These are phyloP conservation scores for Limnothrissa miodon DNA, from an alignment of 2,113 vertebrate genomes.

Conservation along the genomic window DNA sequence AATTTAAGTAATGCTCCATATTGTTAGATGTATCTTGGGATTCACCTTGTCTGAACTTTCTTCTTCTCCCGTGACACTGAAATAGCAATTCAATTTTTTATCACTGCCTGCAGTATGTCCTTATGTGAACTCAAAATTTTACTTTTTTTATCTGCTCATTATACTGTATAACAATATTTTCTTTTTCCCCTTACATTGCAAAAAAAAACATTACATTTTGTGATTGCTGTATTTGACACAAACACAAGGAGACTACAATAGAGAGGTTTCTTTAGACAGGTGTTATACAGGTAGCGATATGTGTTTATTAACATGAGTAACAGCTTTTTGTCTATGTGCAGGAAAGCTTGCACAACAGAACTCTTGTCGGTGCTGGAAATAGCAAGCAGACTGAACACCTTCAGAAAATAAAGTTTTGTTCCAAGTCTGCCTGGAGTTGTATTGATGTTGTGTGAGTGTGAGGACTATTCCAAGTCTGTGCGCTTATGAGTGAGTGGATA, in stretches of 20 bases:
- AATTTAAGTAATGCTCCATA: background rate
- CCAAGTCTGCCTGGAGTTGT: background rate
- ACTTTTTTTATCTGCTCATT: background rate
- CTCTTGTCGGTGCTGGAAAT: background rate
- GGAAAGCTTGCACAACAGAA: background rate
- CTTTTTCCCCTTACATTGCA: background rate
- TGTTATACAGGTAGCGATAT: too few relatives aligned
- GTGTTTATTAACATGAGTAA: background rate
- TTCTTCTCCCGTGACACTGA: background rate
- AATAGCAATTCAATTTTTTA: background rate
- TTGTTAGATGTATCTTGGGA: background rate
- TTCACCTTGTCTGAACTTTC: conserved; percentile 18
- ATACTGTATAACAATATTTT: background rate
- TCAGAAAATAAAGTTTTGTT: too few relatives aligned
- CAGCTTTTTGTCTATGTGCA: background rate
- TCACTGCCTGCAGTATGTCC: background rate
- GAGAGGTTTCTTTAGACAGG: too few relatives aligned
- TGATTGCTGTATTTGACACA: too few relatives aligned
- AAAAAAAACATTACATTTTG: background rate
- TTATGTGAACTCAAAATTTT: background rate
- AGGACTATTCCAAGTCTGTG: background rate
- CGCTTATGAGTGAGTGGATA: background rate
- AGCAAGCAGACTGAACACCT: too few relatives aligned
- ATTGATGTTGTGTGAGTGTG: background rate
- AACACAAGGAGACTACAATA: too few relatives aligned